Evolutionary conservation across 2,113 vertebrate genomes (phyloP), one percentile per base, ranked within the genome.

Genomic region (Desmodus rotundus): DNA sequence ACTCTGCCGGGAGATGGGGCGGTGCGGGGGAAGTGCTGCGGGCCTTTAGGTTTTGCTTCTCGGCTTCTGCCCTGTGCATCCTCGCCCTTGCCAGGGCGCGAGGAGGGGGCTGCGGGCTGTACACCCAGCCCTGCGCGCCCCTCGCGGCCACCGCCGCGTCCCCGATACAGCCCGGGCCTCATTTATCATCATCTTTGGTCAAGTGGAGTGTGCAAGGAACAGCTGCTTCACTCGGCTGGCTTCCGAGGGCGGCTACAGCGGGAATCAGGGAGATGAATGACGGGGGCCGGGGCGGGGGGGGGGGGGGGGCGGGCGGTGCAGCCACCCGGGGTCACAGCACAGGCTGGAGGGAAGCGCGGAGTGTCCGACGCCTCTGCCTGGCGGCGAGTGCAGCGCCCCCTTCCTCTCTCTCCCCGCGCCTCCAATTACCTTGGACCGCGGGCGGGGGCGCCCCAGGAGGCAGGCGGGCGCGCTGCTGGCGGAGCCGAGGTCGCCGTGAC

Each of bases 141-240:
- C 97, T 83, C 52, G 80, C 74, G 47, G 91, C 92, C 10, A 70
- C 91, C 90, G 91, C 95, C 77, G 86, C 96, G 87, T 91, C 95
- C 82, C 92, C 95, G 96, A 93, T 41, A 91, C 97, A 86, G 96
- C 96, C 96, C 94, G 85, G 95, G 98, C 95, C 95, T 98, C 98
- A 98, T 98, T 98, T 98, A 98, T 98, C 98, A 98, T 98, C 98
- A 98, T 98, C 98, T 98, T 97, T 97, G 98, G 98, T 97, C 98
- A 98, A 98, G 98, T 98, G 98, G 97, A 98, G 98, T 98, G 98
- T 98, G 98, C 98, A 97, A 97, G 98, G 98, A 98, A 96, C 98
- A 98, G 98, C 98, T 98, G 98, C 98, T 98, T 96, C 97, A 97
- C 92, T 98, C 98, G 97, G 98, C 98, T 98, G 98, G 97, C 98